Evolutionary conservation across 2,888 invertebrate genomes (phyloP).

Genomic region (Mylabris sibirica): DNA sequence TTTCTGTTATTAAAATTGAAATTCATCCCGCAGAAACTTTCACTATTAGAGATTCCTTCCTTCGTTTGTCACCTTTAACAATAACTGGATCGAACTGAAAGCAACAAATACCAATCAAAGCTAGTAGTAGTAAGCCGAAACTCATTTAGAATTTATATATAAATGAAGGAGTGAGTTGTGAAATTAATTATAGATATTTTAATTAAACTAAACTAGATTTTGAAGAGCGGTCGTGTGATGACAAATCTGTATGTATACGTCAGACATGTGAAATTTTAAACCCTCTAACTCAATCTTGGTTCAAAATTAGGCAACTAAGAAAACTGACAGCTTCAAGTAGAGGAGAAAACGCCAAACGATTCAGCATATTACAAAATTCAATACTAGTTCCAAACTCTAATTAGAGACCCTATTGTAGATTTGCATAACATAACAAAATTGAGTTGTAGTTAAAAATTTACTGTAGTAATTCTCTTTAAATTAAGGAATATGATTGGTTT

Average conservation of each 20-base stretch:
- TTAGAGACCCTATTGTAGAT: too few species aligned
- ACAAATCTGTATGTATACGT: background rate
- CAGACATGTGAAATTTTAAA: background rate
- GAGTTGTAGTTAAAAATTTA: too few species aligned
- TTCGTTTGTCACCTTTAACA: background rate
- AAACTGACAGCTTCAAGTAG: background rate
- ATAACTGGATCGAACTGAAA: background rate
- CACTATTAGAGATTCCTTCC: background rate
- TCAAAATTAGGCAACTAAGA: background rate
- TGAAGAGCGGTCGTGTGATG: background rate
- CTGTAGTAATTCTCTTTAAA: too few species aligned
- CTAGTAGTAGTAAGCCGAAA: background rate
- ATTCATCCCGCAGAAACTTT: slow-evolving; percentile 1
- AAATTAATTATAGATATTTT: background rate
- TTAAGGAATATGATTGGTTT: too few species aligned
- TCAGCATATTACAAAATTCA: too few species aligned
- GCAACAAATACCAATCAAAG: background rate
- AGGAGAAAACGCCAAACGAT: too few species aligned
- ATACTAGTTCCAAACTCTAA: too few species aligned
- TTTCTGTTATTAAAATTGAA: background rate
- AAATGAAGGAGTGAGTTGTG: background rate
- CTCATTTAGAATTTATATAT: background rate
- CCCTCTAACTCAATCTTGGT: background rate
- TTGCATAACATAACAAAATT: too few species aligned
- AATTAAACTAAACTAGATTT: background rate